Conservation (phyloP, 2,888 invertebrate species). For the Himalopsyche tibetana region DNA sequence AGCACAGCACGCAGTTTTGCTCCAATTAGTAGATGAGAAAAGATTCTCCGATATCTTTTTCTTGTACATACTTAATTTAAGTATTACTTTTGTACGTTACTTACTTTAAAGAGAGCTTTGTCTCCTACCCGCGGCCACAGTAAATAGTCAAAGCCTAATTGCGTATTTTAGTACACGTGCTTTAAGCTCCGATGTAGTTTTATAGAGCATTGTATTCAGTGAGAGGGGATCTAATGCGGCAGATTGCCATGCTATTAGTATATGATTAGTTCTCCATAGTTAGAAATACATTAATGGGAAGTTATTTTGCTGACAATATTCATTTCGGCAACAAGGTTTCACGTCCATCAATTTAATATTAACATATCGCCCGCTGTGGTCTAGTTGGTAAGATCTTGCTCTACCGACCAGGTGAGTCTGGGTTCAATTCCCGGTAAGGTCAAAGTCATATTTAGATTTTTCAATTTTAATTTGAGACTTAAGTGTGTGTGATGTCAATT, state of each 20-base stretch:
- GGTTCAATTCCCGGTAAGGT: too few species aligned
- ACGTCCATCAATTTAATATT: too few species aligned
- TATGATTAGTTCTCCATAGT: not conserved
- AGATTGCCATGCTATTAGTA: slow-evolving; percentile 12
- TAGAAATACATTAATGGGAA: not conserved
- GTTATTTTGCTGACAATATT: not conserved
- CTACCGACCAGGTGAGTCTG: too few species aligned
- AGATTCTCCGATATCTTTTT: slow-evolving; percentile 59
- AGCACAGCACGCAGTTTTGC: slow-evolving; percentile 62
- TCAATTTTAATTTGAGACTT: too few species aligned
- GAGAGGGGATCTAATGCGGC: slow-evolving; percentile 11
- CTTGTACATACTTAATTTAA: slow-evolving; percentile 51
- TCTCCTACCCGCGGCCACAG: slow-evolving; percentile 37
- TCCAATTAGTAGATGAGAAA: slow-evolving; percentile 65
- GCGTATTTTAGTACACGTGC: slow-evolving; percentile 47
- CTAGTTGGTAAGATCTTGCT: too few species aligned
- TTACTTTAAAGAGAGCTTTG: slow-evolving; percentile 38
- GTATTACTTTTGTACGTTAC: slow-evolving; percentile 28
- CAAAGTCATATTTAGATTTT: too few species aligned
- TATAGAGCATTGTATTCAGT: slow-evolving; percentile 48
- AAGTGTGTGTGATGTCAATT: too few species aligned
- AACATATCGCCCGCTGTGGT: too few species aligned
- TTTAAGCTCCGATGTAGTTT: slow-evolving; percentile 40
- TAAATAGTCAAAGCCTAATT: slow-evolving; percentile 51
- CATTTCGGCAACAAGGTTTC: not conserved